These are phyloP conservation scores for Phainopepla nitens DNA, from an alignment of 2,113 vertebrate species.

Conservation along the genomic window DNA sequence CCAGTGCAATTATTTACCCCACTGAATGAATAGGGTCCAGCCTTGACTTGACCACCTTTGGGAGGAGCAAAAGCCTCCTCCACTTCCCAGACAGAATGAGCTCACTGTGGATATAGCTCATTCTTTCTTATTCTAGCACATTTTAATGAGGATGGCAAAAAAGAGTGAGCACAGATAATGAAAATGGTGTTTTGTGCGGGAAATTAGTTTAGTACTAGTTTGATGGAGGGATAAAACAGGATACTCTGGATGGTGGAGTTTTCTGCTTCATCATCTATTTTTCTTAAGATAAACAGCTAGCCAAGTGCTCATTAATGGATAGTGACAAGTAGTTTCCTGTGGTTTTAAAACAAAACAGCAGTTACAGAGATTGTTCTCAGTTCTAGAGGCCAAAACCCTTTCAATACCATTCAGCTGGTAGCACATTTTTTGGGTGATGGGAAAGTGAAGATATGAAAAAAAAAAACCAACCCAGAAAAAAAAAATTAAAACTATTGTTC, in stretches of 20 bases:
- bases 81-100: background rate
- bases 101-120: background rate
- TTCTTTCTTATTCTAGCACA: background rate
- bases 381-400: constrained; percentile 35
- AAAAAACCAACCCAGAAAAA: background rate
- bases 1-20: background rate
- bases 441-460: background rate
- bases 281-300: constrained; percentile 46
- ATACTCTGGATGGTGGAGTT: background rate
- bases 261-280: constrained; percentile 63
- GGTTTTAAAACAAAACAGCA: constrained; percentile 58
- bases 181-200: background rate
- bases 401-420: background rate
- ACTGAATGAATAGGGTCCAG: background rate
- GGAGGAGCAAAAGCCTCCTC: background rate
- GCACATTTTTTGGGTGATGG: background rate
- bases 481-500: background rate
- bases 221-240: background rate
- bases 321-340: constrained; percentile 61
- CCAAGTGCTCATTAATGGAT: constrained; percentile 57
- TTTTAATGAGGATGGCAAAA: constrained; percentile 14
- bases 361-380: constrained; percentile 48
- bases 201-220: background rate
- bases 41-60: background rate
- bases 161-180: background rate